Conservation (phyloP, 2,888 invertebrate genomes). For the Marronus borbonicus region DNA sequence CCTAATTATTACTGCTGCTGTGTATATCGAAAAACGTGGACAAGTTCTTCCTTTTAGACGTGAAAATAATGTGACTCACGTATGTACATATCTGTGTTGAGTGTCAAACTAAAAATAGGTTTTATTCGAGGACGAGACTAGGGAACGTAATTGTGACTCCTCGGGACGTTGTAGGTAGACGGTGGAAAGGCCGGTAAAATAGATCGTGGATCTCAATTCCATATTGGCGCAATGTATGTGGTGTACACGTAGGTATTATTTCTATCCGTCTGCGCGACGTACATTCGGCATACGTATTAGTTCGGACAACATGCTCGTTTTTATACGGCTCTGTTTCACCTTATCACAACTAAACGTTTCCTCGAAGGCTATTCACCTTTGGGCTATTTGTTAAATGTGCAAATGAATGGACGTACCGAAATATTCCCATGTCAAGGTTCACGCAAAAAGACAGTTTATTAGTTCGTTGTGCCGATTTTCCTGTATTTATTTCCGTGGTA, state of each 20-base stretch:
- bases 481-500: no score
- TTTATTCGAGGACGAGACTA: slow-evolving; percentile 25
- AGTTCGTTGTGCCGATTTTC: background rate
- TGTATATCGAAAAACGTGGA: slow-evolving; percentile 3
- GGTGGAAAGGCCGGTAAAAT: slow-evolving; percentile 26
- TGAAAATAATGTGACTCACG: slow-evolving; percentile 40
- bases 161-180: slow-evolving; percentile 26
- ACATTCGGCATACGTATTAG: background rate
- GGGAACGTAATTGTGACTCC: slow-evolving; percentile 21
- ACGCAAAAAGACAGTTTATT: background rate
- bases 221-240: slow-evolving; percentile 30
- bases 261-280: background rate
- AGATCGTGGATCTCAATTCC: slow-evolving; percentile 23
- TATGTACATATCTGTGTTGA: slow-evolving; percentile 13
- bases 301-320: background rate
- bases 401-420: slow-evolving; percentile 23
- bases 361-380: slow-evolving; percentile 42
- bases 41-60: slow-evolving; percentile 34
- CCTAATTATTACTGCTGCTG: no score
- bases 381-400: slow-evolving; percentile 34
- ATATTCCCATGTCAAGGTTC: slow-evolving; percentile 25
- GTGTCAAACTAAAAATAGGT: slow-evolving; percentile 45
- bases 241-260: background rate
- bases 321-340: slow-evolving; percentile 10
- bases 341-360: slow-evolving; percentile 14